phyloP scores from a whole-genome alignment of 2,888 invertebrate species.

The Drosophila rellima region DNA sequence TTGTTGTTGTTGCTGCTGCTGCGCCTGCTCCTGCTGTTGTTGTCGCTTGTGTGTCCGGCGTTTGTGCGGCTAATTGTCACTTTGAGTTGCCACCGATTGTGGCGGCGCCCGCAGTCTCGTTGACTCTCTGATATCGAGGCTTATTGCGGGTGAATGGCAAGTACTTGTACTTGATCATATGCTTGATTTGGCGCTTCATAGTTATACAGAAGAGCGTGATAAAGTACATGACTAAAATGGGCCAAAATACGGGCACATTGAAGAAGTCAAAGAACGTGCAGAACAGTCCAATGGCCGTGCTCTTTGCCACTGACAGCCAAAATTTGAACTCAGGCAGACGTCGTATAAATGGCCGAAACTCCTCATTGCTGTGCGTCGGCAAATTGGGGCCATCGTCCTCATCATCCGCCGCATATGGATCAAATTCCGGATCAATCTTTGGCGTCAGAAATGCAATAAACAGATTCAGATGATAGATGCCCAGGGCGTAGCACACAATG shows the following conservation, averaged over 20 bases:
- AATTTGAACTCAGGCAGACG: constrained; percentile 99
- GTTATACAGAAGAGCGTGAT: constrained; percentile 99
- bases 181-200: constrained; percentile 99
- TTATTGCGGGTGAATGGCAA: constrained; percentile 99
- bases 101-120: constrained; percentile 71
- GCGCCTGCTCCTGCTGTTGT: constrained; percentile 54
- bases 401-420: constrained; percentile 91
- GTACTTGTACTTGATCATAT: constrained; percentile 99
- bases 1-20: constrained; percentile 56
- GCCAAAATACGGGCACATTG: constrained; percentile 99
- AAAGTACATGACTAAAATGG: constrained; percentile 99
- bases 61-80: constrained; percentile 87
- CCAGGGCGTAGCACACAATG: constrained; percentile 99
- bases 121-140: constrained; percentile 94
- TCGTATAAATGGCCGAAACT: constrained; percentile 98
- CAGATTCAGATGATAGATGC: constrained; percentile 99
- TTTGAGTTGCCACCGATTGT: constrained; percentile 75
- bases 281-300: constrained; percentile 94
- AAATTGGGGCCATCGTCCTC: constrained; percentile 93
- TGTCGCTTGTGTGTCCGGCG: constrained; percentile 77
- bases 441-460: constrained; percentile 99
- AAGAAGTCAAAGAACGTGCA: constrained; percentile 99
- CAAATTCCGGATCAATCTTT: constrained; percentile 99
- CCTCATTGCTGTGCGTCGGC: constrained; percentile 97
- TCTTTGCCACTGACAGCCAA: constrained; percentile 98